Evolutionary conservation across 1,140 invertebrate species (phyloP).

Genomic region (Zophobas morio): DNA sequence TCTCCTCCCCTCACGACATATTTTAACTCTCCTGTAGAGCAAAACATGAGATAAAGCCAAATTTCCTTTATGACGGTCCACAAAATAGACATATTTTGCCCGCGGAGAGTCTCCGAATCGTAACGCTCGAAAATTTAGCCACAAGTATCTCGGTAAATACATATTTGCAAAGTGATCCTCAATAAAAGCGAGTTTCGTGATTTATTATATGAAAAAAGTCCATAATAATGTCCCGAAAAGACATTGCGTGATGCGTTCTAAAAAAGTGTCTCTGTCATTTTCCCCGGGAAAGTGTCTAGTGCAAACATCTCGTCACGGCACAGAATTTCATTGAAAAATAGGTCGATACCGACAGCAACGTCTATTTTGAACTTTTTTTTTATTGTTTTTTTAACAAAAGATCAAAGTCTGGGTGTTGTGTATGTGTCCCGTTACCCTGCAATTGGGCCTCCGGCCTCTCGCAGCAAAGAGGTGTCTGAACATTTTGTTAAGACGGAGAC

Average conservation of each 20-base stretch:
- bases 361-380: not conserved
- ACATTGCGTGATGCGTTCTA: slow-evolving; percentile 1
- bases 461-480: slow-evolving; percentile 5
- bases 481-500: slow-evolving; percentile 32
- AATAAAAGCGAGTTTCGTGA: slow-evolving; percentile 31
- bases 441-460: not conserved
- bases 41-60: not conserved
- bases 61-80: slow-evolving; percentile 11
- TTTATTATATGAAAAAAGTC: not conserved
- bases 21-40: not conserved
- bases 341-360: not conserved
- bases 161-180: not conserved
- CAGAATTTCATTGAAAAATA: slow-evolving; percentile 30
- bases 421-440: not conserved
- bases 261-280: not conserved
- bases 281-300: slow-evolving; percentile 1
- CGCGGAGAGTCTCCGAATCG: not conserved
- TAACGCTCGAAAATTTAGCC: slow-evolving; percentile 24
- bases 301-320: slow-evolving; percentile 13
- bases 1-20: not conserved
- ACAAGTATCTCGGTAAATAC: slow-evolving; percentile 17
- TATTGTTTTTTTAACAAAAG: not conserved
- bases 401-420: not conserved
- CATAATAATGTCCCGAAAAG: slow-evolving; percentile 3
- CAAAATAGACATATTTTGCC: slow-evolving; percentile 17